Conservation (phyloP, 2,888 invertebrate species). For the Sphaeridia pumilis region DNA sequence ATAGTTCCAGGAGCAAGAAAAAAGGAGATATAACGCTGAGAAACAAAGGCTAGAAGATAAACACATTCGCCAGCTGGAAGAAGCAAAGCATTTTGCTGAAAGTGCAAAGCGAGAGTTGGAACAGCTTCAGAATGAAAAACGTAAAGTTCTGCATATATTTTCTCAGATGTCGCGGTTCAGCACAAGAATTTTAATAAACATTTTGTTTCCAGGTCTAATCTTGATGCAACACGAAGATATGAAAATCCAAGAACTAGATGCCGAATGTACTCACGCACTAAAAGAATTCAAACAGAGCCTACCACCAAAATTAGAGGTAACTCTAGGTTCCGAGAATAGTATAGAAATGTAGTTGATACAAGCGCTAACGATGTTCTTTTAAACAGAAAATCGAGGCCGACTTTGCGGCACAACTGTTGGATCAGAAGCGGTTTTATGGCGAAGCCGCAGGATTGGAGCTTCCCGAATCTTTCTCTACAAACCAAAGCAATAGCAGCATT, state of each 20-base stretch:
- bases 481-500: conserved; percentile 22
- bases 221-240: conserved; percentile 88
- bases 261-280: conserved; percentile 71
- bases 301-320: conserved; percentile 85
- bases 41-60: conserved; percentile 84
- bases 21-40: conserved; percentile 84
- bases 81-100: conserved; percentile 76
- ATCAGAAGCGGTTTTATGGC: conserved; percentile 71
- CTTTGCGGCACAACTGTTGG: conserved; percentile 76
- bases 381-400: conserved; percentile 84
- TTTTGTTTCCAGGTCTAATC: conserved; percentile 62
- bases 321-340: no score
- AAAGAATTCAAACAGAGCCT: conserved; percentile 84
- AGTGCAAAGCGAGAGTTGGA: conserved; percentile 79
- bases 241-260: conserved; percentile 86
- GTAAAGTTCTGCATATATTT: no score
- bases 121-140: conserved; percentile 87
- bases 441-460: conserved; percentile 21
- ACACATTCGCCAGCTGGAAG: conserved; percentile 85
- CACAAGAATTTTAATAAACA: no score
- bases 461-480: conserved; percentile 26
- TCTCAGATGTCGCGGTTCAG: no score
- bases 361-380: no score
- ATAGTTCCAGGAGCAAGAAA: conserved; percentile 98
- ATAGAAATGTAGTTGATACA: no score